Evolutionary conservation across 2,888 invertebrate species (phyloP), one percentile per base, ranked within the genome.

Genomic region (Leucophenga maculata): DNA sequence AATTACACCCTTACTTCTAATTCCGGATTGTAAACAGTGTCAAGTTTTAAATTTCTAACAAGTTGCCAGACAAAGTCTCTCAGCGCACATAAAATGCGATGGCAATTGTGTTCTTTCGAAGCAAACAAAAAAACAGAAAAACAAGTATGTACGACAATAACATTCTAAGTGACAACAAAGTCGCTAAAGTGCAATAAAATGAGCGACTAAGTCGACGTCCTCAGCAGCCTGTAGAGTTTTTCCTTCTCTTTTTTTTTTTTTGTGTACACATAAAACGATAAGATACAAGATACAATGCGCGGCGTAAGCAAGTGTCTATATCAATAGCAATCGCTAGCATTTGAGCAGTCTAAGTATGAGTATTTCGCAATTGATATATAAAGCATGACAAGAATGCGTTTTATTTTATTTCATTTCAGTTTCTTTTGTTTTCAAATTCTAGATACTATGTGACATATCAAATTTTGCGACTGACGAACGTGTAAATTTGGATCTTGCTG

Each of bases 1-100:
- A 39, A 39, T 39, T 39, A 39, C 39, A 39, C 11, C 8, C 39
- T 39, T 1, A 26, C 26, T 26, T 26, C n/a, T n/a, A n/a, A n/a
- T 26, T 26, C 26, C 26, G 4, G 8, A 39, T 39, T 39, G 39
- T 39, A 48, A 32, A 39, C 48, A 59, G 71, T 78, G 62, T 4
- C 9, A 32, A 59, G 32, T n/a, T 59, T 59, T 32, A 59, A 59
- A 59, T 59, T 55, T 59, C 59, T 59, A 59, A 32, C 59, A 59
- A 59, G 32, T 59, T 59, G 32, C 32, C 39, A 39, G 39, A 39
- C 39, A 39, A 39, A 6, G 59, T 32, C 26, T 50, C 59, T n/a
- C 6, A 32, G 32, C 59, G 32, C 13, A 6, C 32, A 31, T 59
- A 59, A 59, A 59, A 59, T 6, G 11, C 16, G 4, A 11, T 16